A percentile compares a stretch with the other conserved stretches of the same genome.
Evolutionary conservation across 2,797 vertebrate genomes (phyloP).

Genomic region (Pseudocheirus occidentalis): DNA sequence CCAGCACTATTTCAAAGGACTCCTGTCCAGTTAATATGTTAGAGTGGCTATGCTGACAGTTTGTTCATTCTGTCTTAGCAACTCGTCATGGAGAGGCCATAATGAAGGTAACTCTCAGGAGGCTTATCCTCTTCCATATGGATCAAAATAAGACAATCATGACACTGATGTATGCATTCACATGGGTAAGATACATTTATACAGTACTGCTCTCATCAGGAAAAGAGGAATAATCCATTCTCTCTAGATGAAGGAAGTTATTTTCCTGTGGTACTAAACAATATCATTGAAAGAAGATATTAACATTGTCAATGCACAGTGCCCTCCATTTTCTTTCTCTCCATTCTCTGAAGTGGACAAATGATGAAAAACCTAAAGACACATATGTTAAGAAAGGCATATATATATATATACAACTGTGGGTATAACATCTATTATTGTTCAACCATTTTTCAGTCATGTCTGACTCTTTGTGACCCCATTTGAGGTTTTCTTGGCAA

Average conservation of each 20-base stretch:
- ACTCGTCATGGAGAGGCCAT: slow-evolving; percentile 85
- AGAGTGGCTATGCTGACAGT: slow-evolving; percentile 84
- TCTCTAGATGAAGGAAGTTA: slow-evolving; percentile 35
- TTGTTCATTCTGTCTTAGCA: slow-evolving; percentile 54
- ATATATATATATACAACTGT: neutral
- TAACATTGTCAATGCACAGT: neutral
- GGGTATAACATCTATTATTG: neutral
- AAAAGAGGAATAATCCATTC: slow-evolving; percentile 62
- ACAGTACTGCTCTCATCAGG: slow-evolving; percentile 13
- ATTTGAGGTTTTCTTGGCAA: neutral
- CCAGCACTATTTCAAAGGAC: slow-evolving; percentile 28
- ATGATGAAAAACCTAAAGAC: slow-evolving; percentile 21
- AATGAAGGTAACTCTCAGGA: slow-evolving; percentile 86
- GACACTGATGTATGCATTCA: slow-evolving; percentile 71
- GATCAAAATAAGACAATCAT: slow-evolving; percentile 85
- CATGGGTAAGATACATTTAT: slow-evolving; percentile 65
- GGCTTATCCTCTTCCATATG: slow-evolving; percentile 83
- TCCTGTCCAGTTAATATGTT: slow-evolving; percentile 72
- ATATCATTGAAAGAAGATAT: slow-evolving; percentile 35
- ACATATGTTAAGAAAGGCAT: slow-evolving; percentile 54
- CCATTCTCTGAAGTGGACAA: slow-evolving; percentile 55
- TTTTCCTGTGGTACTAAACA: slow-evolving; percentile 56
- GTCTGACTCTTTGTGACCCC: neutral
- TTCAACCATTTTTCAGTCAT: neutral
- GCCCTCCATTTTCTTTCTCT: slow-evolving; percentile 34